These are phyloP conservation scores for Glossophaga mutica DNA, from an alignment of 2,797 vertebrate species.

Conservation along the genomic window DNA sequence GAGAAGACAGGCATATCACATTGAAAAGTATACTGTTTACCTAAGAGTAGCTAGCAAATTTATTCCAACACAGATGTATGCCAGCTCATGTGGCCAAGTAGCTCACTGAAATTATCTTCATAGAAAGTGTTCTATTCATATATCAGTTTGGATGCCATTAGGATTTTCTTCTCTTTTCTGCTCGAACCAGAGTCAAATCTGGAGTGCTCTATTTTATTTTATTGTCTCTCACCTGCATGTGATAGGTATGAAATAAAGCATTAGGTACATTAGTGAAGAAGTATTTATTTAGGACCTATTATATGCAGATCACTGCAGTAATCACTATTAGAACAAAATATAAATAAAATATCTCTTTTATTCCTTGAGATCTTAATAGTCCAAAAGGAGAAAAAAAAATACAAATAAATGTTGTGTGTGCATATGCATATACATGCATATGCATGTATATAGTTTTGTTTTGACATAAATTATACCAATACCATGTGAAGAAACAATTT, in stretches of 20 bases:
- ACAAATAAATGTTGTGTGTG: background rate
- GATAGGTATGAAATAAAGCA: background rate
- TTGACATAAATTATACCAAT: background rate
- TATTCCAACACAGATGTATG: background rate
- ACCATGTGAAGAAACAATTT: background rate
- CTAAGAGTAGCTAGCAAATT: background rate
- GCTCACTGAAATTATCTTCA: background rate
- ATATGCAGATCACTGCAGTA: background rate
- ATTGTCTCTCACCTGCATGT: accelerated
- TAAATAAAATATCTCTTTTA: background rate
- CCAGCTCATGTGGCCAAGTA: background rate
- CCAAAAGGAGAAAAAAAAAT: background rate
- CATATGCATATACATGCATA: no score
- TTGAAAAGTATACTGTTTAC: background rate
- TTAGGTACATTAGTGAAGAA: background rate
- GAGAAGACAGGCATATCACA: background rate
- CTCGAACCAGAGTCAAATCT: background rate
- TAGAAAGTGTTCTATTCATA: background rate
- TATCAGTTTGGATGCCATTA: background rate
- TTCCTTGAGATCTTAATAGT: background rate
- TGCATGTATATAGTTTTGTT: background rate
- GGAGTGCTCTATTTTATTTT: background rate
- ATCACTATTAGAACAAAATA: background rate
- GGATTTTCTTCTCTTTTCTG: background rate
- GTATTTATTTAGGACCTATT: background rate